Conservation (phyloP, 2,113 vertebrate species). For the Corythaixoides concolor region DNA sequence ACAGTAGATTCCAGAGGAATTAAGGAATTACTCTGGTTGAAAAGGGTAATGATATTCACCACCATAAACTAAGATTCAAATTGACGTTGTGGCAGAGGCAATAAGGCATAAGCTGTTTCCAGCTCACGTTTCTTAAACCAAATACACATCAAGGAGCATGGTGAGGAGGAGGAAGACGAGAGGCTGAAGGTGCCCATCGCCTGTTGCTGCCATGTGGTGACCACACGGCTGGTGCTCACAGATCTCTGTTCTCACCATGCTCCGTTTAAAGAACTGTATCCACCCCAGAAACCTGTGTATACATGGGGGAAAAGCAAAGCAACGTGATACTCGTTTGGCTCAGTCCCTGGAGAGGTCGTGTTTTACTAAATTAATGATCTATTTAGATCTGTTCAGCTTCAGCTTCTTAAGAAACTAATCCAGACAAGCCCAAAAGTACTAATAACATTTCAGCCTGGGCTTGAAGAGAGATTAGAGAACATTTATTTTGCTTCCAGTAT, state of each 20-base stretch:
- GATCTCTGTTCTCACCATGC: neutral
- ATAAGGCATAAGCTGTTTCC: neutral
- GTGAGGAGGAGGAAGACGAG: neutral
- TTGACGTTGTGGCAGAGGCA: neutral
- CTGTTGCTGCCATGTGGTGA: neutral
- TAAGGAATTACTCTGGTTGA: neutral
- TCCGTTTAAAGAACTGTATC: neutral
- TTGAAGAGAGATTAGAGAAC: constrained; percentile 53
- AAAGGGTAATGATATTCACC: neutral
- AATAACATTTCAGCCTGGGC: constrained; percentile 17
- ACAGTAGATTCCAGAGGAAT: neutral
- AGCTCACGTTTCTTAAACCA: neutral
- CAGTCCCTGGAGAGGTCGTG: constrained; percentile 2
- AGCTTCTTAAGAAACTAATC: constrained; percentile 55
- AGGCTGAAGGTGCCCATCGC: neutral
- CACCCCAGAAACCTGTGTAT: neutral
- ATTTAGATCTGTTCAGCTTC: constrained; percentile 54
- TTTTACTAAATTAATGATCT: constrained; percentile 65
- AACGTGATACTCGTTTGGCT: neutral
- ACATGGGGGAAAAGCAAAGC: neutral
- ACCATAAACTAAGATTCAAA: neutral
- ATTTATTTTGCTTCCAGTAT: constrained; percentile 25
- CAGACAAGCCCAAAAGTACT: constrained; percentile 30
- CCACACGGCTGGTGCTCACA: neutral
- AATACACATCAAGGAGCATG: neutral